phyloP scores from a whole-genome alignment of 2,888 invertebrate genomes.

The Nomada hirtipes region DNA sequence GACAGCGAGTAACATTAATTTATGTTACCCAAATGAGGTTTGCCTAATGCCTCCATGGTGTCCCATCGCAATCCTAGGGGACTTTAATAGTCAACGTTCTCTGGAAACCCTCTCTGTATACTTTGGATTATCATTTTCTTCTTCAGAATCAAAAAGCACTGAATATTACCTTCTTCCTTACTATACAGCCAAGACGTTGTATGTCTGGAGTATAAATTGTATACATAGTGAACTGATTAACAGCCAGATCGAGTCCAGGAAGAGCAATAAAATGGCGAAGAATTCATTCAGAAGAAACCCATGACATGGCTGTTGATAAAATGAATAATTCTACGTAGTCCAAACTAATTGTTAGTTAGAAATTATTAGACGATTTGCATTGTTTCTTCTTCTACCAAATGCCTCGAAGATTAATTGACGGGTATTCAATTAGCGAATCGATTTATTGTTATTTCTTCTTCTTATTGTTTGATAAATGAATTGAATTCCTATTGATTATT shows the following conservation, averaged over 20 bases:
- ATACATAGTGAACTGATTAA: background rate
- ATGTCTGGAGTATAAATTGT: background rate
- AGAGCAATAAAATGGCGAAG: constrained; percentile 9
- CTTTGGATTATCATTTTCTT: background rate
- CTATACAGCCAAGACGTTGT: no score
- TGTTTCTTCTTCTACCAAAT: no score
- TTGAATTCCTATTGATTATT: no score
- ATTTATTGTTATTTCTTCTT: no score
- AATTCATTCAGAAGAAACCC: constrained; percentile 16
- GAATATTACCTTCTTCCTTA: no score
- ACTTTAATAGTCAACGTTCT: background rate
- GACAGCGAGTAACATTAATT: background rate
- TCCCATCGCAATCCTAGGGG: background rate
- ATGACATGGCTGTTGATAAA: background rate
- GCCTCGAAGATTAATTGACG: no score
- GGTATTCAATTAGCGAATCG: no score
- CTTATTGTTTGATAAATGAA: no score
- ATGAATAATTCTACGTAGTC: background rate
- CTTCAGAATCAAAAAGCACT: background rate
- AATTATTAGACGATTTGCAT: no score
- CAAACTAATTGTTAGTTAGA: background rate
- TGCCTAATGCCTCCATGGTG: background rate
- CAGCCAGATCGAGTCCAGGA: background rate
- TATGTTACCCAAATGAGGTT: background rate
- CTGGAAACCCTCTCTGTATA: background rate